Conservation (phyloP, 2,113 vertebrate genomes). For the Propithecus coquereli region DNA sequence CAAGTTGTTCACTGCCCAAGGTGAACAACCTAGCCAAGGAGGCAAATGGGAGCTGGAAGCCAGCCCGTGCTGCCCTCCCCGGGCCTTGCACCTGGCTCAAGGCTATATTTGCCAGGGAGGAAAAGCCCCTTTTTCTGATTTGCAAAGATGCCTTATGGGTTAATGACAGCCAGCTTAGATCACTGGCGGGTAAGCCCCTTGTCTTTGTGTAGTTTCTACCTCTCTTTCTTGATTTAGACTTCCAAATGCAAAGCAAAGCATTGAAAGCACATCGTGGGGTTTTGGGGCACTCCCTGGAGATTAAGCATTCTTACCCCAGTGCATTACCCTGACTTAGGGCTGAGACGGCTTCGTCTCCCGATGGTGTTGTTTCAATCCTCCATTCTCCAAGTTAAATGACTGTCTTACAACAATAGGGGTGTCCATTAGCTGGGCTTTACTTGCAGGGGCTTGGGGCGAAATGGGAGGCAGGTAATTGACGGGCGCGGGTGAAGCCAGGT, state of each 20-base stretch:
- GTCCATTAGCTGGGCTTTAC: not conserved
- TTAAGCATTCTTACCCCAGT: not conserved
- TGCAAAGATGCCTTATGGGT: not conserved
- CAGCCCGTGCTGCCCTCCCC: not conserved
- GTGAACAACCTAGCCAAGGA: not conserved
- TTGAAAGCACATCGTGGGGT: rapidly evolving
- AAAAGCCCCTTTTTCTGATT: not conserved
- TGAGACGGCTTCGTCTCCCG: not conserved
- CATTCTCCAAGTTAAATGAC: not conserved
- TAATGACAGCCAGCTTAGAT: not conserved
- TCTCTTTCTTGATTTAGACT: not conserved
- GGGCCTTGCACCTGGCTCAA: not conserved
- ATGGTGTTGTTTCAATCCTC: not conserved
- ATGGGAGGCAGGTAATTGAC: too few relatives aligned
- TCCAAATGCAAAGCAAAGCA: not conserved
- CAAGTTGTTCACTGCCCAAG: not conserved
- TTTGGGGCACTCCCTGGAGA: not conserved
- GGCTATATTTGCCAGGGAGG: too few relatives aligned
- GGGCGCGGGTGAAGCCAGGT: not conserved
- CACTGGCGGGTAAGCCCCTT: not conserved
- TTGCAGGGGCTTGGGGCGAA: not conserved
- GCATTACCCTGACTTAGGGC: not conserved
- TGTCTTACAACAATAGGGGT: not conserved
- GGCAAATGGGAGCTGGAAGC: not conserved
- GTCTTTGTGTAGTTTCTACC: not conserved